phyloP scores from a whole-genome alignment of 2,797 vertebrate species.

The Geotrypetes seraphini region DNA sequence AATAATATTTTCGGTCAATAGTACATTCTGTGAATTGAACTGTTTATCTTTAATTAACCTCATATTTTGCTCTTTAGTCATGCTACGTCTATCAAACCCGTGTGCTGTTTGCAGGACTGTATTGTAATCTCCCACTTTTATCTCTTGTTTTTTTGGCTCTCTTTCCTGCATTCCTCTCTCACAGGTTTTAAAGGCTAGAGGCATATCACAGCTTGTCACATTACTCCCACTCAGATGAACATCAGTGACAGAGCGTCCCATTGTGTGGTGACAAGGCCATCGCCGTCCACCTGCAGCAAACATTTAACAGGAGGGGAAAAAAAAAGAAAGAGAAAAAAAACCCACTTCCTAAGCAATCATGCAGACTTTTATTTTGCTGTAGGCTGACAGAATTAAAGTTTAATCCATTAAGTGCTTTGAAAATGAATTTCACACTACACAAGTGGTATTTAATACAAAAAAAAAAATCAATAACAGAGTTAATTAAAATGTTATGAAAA shows the following conservation, averaged over 20 bases:
- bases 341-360: conserved; percentile 31
- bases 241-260: conserved; percentile 34
- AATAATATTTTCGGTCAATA: conserved; percentile 46
- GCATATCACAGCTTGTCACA: conserved; percentile 42
- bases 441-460: too few species aligned
- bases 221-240: conserved; percentile 30
- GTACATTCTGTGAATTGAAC: conserved; percentile 35
- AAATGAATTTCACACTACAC: conserved; percentile 14
- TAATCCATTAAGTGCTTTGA: conserved; percentile 68
- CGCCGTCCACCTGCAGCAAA: conserved; percentile 58
- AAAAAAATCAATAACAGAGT: too few species aligned
- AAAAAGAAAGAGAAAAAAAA: too few species aligned
- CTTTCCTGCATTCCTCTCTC: conserved; percentile 50
- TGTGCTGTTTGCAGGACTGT: conserved; percentile 13
- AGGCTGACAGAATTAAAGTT: conserved; percentile 61
- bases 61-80: conserved; percentile 62
- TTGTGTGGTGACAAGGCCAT: conserved; percentile 67
- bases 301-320: conserved; percentile 28
- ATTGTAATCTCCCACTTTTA: conserved; percentile 33
- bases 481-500: too few species aligned
- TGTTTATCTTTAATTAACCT: conserved; percentile 82
- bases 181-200: conserved; percentile 33
- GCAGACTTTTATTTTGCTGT: conserved; percentile 42
- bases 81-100: conserved; percentile 37
- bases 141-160: conserved; percentile 40